A percentile compares a stretch with the other conserved stretches of the same genome.
phyloP scores from a whole-genome alignment of 2,888 invertebrate genomes.

The Drosophila anceps region DNA sequence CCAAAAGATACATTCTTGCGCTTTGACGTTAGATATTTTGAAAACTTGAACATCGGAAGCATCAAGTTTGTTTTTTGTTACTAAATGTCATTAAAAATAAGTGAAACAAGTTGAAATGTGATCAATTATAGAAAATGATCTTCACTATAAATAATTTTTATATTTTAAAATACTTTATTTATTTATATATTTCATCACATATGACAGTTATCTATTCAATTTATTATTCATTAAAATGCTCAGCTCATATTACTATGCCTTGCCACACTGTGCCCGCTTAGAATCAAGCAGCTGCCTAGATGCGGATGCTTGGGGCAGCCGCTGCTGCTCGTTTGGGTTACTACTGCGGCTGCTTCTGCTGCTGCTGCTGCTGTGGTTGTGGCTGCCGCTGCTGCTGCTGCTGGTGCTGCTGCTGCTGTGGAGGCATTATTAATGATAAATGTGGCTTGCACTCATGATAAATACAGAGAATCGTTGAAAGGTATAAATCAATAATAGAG shows the following conservation, averaged over 20 bases:
- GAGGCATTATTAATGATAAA: conserved; percentile 84
- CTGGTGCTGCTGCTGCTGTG: conserved; percentile 5
- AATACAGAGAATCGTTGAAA: conserved; percentile 86
- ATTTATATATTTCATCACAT: too few relatives aligned
- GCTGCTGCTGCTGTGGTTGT: conserved; percentile 51
- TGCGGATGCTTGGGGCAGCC: conserved; percentile 63
- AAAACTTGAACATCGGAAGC: too few relatives aligned
- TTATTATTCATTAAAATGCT: not conserved
- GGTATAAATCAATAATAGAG: conserved; percentile 85
- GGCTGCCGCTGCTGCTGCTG: conserved; percentile 35
- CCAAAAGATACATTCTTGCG: too few relatives aligned
- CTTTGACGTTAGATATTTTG: too few relatives aligned
- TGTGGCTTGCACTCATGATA: conserved; percentile 85
- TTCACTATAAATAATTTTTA: not conserved
- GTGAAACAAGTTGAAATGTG: too few relatives aligned
- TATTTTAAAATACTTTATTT: not conserved
- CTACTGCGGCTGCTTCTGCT: conserved; percentile 53
- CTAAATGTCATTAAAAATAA: too few relatives aligned
- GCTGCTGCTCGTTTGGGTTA: conserved; percentile 69
- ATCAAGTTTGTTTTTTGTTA: too few relatives aligned
- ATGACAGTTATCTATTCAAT: not conserved
- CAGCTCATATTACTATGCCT: not conserved
- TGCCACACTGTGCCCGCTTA: conserved; percentile 57
- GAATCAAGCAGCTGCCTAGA: conserved; percentile 69
- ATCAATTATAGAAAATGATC: too few relatives aligned